Conservation (phyloP, 2,797 vertebrate species). For the Lycodopsis pacificus region DNA sequence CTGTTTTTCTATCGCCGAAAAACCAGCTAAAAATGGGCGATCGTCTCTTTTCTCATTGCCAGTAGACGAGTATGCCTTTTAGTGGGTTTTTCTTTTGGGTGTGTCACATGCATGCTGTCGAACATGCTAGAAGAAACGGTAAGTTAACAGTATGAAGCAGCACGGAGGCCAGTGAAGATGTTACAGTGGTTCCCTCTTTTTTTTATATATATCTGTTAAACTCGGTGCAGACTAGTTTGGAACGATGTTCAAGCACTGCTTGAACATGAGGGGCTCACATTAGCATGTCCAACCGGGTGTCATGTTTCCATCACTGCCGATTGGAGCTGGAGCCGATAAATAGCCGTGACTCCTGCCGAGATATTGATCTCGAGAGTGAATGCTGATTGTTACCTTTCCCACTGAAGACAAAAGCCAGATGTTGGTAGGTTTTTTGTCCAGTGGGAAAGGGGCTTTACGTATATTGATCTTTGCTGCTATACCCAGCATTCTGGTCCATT, state of each 20-base stretch:
- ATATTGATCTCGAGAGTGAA: neutral
- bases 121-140: too few species aligned
- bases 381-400: neutral
- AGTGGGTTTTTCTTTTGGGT: neutral
- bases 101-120: neutral
- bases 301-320: neutral
- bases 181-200: neutral
- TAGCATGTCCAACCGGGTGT: too few species aligned
- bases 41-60: neutral
- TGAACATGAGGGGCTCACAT: neutral
- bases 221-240: neutral
- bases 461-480: slow-evolving; percentile 13
- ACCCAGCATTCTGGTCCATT: slow-evolving; percentile 8
- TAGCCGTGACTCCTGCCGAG: neutral
- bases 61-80: neutral
- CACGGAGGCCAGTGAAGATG: neutral
- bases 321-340: neutral
- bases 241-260: neutral
- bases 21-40: neutral
- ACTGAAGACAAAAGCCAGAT: neutral
- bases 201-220: neutral
- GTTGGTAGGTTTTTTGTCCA: neutral
- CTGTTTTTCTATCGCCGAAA: neutral
- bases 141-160: neutral
- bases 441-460: neutral